Conservation (phyloP, 92 coral and sea anemone species). For the Phenganax subtilis region DNA sequence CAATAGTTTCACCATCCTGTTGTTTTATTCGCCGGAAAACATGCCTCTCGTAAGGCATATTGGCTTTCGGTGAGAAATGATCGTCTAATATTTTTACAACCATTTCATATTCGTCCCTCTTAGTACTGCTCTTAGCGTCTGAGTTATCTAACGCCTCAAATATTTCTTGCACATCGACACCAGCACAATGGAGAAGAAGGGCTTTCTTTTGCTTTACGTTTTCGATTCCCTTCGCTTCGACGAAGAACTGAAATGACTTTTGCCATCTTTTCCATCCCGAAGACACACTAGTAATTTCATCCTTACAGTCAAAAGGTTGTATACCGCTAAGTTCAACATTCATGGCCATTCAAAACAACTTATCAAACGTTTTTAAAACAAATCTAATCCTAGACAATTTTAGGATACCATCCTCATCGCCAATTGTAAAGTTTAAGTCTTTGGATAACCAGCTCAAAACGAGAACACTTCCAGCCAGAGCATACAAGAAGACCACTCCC, state of each 20-base stretch:
- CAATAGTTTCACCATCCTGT: slow-evolving; percentile 18
- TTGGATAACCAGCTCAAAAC: no score
- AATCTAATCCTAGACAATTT: neutral
- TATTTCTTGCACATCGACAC: slow-evolving; percentile 26
- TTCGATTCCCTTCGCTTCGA: slow-evolving; percentile 47
- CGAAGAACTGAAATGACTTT: slow-evolving; percentile 50
- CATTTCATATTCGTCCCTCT: no score
- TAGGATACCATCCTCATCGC: slow-evolving; percentile 21
- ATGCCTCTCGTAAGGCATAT: no score
- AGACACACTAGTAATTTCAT: slow-evolving; percentile 49
- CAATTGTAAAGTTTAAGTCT: slow-evolving; percentile 6
- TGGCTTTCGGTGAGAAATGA: no score
- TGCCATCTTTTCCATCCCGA: slow-evolving; percentile 57
- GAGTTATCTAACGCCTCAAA: slow-evolving; percentile 17
- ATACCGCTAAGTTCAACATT: slow-evolving; percentile 49
- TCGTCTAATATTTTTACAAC: no score
- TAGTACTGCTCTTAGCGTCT: neutral
- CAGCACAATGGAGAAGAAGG: slow-evolving; percentile 23
- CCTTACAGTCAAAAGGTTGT: slow-evolving; percentile 50
- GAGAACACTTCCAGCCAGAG: no score
- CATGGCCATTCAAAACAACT: slow-evolving; percentile 30
- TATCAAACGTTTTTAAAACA: neutral
- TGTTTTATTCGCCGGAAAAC: no score
- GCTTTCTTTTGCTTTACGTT: slow-evolving; percentile 25
- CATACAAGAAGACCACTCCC: no score